Evolutionary conservation across 2,888 invertebrate species (phyloP).

Genomic region (Trissolcus japonicus): DNA sequence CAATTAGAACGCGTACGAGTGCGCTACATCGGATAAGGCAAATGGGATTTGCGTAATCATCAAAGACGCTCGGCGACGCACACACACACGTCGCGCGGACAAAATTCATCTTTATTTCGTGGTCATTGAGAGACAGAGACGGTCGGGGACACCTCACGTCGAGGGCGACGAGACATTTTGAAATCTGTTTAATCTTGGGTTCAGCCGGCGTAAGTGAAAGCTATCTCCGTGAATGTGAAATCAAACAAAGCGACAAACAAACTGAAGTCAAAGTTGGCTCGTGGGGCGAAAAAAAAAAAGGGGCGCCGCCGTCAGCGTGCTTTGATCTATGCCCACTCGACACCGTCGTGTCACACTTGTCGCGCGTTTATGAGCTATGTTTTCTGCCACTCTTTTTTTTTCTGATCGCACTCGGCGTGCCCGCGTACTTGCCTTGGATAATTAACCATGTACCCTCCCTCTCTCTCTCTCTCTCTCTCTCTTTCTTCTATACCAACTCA

Average conservation of each 20-base stretch:
- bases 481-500: slow-evolving; percentile 54
- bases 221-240: slow-evolving; percentile 75
- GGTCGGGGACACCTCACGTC: slow-evolving; percentile 43
- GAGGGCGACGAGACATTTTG: slow-evolving; percentile 69
- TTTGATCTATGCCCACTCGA: slow-evolving; percentile 69
- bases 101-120: slow-evolving; percentile 45
- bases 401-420: slow-evolving; percentile 67
- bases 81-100: slow-evolving; percentile 25
- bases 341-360: slow-evolving; percentile 70
- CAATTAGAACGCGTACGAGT: neutral
- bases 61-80: slow-evolving; percentile 32
- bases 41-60: slow-evolving; percentile 43
- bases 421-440: slow-evolving; percentile 67
- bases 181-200: slow-evolving; percentile 76
- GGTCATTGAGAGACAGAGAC: slow-evolving; percentile 46
- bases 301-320: slow-evolving; percentile 60
- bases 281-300: slow-evolving; percentile 59
- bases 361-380: slow-evolving; percentile 70
- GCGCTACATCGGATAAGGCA: slow-evolving; percentile 18
- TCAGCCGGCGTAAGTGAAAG: slow-evolving; percentile 75
- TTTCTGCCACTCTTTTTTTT: slow-evolving; percentile 55
- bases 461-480: too few species aligned
- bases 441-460: slow-evolving; percentile 69
- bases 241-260: slow-evolving; percentile 76
- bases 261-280: slow-evolving; percentile 69